Evolutionary conservation across 2,113 vertebrate species (phyloP), one percentile per base, ranked within the genome.

Genomic region (Ranitomeya variabilis): DNA sequence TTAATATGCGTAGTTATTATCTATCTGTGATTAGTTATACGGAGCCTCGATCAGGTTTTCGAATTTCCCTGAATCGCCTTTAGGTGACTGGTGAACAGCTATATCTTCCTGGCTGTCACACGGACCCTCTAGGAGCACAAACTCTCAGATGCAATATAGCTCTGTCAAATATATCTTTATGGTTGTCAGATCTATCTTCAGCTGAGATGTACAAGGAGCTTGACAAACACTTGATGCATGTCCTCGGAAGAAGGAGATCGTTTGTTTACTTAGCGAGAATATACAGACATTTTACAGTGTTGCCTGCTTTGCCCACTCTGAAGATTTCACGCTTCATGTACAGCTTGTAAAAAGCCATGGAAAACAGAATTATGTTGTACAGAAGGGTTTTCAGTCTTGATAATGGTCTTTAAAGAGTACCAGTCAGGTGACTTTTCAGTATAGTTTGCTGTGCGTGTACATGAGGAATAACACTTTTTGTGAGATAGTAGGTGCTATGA

Each of bases 141-240:
- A 31, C 45, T 52, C 51, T 23, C 54, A 55, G 23, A 82, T 62
- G 69, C 54, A 69, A 90, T 60, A 69, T 78, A 87, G 60, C 57
- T 12, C 59, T 83, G 86, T 62, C 80, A 90, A 78, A 57, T 83
- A 77, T 78, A 66, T 78, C 81, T 78, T 90, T 67, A 87, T 51
- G 51, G 76, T 57, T 79, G 60, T 79, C 83, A 85, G 74, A 84
- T 85, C 83, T 73, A 69, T 83, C 60, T 83, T 83, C 74, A 79
- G 55, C 18, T 64, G 59, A n/a, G 26, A 89, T 66, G 73, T 57
- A 66, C 59, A 55, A 18, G 80, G 14, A 78, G 31, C 80, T 54
- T 84, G 59, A 83, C 82, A 83, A 83, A 66, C 69, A 67, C 71
- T 71, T 21, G 12, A 55, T 79, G 45, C 85, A 54, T 59, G 71